Evolutionary conservation across 2,888 invertebrate species (phyloP), one percentile per base, ranked within the genome.

Genomic region (Brachycybe producta): DNA sequence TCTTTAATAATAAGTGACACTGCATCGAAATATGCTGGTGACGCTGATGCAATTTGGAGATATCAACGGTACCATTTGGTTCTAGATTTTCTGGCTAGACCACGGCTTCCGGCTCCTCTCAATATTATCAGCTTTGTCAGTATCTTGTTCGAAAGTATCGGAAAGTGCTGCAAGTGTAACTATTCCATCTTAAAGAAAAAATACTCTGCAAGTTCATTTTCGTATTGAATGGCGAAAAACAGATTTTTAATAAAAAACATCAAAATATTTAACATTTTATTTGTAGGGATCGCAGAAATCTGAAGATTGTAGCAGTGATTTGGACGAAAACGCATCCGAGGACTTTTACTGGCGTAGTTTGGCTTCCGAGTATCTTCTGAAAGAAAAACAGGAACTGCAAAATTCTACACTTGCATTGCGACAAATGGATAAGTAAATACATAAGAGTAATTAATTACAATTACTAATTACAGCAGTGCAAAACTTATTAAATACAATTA

Each of bases 1-100:
- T n/a, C n/a, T n/a, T n/a, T n/a, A n/a, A n/a, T 38, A 7, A 15
- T 17, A n/a, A 57, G 58, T 45, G 52, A 55, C 2, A 59, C 58
- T n/a, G 58, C 59, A 2, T 50, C 56, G 7, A 55, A 52, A 30
- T 39, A 57, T 4, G 51, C 53, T 21, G 50, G 52, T 2, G 64
- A 64, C 43, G 62, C 65, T 5, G 63, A 66, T 35, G 59, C 59
- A 28, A 65, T 66, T 23, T 66, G 66, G 65, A 61, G 61, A 44
- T 65, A 59, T 52, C 66, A 66, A 51, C 57, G 65, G 47, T 66
- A 66, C 53, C 59, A 60, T 4, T 55, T 67, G 40, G 64, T 64
- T 1, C 59, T 61, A 13, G 62, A 65, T 48, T 66, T 66, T 56
- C 59, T 61, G 21, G 56, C 61, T 23, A 61, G 66, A 2, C 61